These are phyloP conservation scores for Anadara kagoshimensis DNA, from an alignment of 1,140 invertebrate species.

Conservation along the genomic window DNA sequence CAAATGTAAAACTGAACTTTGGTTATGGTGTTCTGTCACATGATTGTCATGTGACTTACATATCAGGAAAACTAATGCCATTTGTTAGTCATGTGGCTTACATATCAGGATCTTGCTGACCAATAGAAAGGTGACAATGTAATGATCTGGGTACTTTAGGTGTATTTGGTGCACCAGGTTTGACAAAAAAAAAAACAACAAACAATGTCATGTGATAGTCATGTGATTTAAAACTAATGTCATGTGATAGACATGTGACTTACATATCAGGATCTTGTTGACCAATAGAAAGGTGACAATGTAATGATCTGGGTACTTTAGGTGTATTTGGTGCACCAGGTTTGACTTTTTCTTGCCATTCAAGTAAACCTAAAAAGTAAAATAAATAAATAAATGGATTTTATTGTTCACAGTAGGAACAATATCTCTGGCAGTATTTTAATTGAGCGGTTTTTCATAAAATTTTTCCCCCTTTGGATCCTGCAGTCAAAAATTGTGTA, in stretches of 20 bases:
- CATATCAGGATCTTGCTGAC: constrained; percentile 89
- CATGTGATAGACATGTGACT: constrained; percentile 60
- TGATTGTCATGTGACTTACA: too few species aligned
- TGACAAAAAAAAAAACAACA: too few species aligned
- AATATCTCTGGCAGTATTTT: neutral
- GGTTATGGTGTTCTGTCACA: too few species aligned
- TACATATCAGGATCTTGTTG: constrained; percentile 90
- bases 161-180: constrained; percentile 76
- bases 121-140: constrained; percentile 87
- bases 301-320: constrained; percentile 87
- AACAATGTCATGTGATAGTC: too few species aligned
- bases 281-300: constrained; percentile 86
- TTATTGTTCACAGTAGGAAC: neutral
- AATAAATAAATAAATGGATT: neutral
- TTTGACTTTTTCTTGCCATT: constrained; percentile 91
- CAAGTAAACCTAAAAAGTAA: constrained; percentile 89
- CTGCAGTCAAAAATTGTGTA: too few species aligned
- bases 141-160: constrained; percentile 88
- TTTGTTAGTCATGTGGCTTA: constrained; percentile 72
- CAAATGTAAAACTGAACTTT: too few species aligned
- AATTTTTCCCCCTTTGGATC: too few species aligned
- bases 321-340: constrained; percentile 78
- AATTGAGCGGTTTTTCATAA: too few species aligned
- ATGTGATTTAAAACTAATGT: too few species aligned
- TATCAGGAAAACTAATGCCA: too few species aligned